Base-by-base conservation (phyloP, 2,888 invertebrate genomes). In the Adela reaumurella region DNA sequence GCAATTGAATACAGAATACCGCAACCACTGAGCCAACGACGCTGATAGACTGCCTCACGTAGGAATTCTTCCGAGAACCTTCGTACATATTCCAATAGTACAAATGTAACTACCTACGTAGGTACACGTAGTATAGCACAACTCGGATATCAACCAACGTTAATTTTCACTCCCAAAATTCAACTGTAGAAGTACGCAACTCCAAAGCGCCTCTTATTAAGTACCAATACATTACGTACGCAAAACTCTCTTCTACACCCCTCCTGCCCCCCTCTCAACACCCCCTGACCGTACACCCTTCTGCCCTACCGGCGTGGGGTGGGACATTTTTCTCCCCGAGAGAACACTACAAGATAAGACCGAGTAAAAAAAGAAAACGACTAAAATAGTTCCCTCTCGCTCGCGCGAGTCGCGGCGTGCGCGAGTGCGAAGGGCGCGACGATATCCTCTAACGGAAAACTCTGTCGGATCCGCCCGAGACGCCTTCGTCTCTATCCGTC, bases 391-490 rank as follows among this genome's bases (percentile, higher is more conserved):
- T 63, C 66, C 54, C 62, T 76, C 78, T 59, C 70, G 58, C 62
- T 77, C 64, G 55, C 48, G 50, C 72, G 51, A 54, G 55, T 48
- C 54, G 51, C 53, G 54, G 54, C 46, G 46, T 48, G 51, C 56
- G 53, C 43, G 16, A 16, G 76, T 62, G 70, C 62, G 74, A 77
- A 63, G 60, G 61, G 73, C 57, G 60, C 66, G 57, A 70, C 62
- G 70, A 65, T 74, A 43, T 74, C 72, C 76, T 77, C 71, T 76
- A 74, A 76, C 78, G 77, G 18, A 76, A 74, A 74, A 74, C 77
- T 77, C 19, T 17, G 43, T 74, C 73, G 66, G 71, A 76, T 62
- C 76, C 76, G 74, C 76, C 78, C 78, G 77, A 77, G 77, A 74
- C 70, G 72, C 65, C 62, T 11, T 14, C 62, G 71, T 68, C 68